Evolutionary conservation across 2,797 vertebrate species (phyloP), one percentile per base, ranked within the genome.

Genomic region (Acridotheres tristis): DNA sequence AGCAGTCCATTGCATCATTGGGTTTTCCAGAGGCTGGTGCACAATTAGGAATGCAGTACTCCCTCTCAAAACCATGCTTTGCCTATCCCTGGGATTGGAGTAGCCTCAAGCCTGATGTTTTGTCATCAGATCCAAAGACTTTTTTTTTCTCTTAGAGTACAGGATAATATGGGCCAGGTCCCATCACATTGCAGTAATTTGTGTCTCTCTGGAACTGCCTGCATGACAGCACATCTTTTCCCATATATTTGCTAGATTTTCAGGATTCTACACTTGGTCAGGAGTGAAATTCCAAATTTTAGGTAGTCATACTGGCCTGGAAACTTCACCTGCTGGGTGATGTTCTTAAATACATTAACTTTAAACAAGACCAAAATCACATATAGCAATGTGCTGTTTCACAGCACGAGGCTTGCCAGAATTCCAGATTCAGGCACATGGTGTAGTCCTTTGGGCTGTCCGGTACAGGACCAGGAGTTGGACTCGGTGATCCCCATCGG

Each of bases 41-140:
- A 32, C 0, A 0, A 10, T 2, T 21, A 5, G 13, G 34, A 32
- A 34, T 59, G 19, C 21, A 5, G 1, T 47, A 51, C n/a, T 59
- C 2, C 34, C 4, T 45, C 58, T 83, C 51, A 77, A 4, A 76
- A 27, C 5, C 13, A 5, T 53, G 20, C 25, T 71, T 57, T 57
- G 23, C 16, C 38, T 50, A 14, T 57, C 17, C 17, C 43, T 77
- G 38, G 25, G 10, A 30, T 12, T 58, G 53, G 58, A 69, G 36
- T 69, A 50, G 20, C 38, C n/a, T 71, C 17, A 11, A 11, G 55
- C 13, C 42, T 61, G 18, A 9, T 50, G 5, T 38, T 63, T 71
- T 40, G 20, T 53, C 36, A 13, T 55, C 10, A 53, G 25, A 26
- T 45, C 38, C 29, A 23, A 77, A 51, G 21, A 32, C 25, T 6